These are phyloP conservation scores for Fragum whitleyi DNA, from an alignment of 2,888 invertebrate genomes.

Conservation along the genomic window DNA sequence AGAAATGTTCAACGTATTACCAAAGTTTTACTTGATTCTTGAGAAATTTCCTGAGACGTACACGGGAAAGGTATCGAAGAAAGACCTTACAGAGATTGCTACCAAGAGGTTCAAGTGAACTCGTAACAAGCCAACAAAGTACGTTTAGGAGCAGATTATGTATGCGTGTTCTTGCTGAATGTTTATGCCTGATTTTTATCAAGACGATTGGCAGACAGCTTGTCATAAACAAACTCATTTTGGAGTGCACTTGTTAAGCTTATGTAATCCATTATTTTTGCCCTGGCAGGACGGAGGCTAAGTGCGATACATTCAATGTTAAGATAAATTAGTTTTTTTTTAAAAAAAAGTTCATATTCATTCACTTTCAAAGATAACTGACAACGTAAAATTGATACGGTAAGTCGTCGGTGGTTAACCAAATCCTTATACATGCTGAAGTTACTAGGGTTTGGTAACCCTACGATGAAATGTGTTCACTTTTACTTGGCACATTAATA, in stretches of 20 bases:
- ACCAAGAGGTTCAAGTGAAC: not conserved
- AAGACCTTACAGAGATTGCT: slow-evolving; percentile 26
- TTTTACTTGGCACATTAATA: no score
- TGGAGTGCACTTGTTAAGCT: not conserved
- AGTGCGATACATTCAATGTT: no score
- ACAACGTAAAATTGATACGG: no score
- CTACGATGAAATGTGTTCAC: no score
- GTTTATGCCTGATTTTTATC: not conserved
- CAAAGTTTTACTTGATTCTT: slow-evolving; percentile 31
- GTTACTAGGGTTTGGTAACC: no score
- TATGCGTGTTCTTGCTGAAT: not conserved
- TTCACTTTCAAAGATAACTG: no score
- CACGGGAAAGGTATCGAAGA: slow-evolving; percentile 37
- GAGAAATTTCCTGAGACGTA: slow-evolving; percentile 36
- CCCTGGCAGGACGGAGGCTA: no score
- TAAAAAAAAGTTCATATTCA: no score
- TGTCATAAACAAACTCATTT: not conserved
- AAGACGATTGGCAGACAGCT: not conserved
- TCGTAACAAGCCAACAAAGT: not conserved
- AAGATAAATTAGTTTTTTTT: no score
- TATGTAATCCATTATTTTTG: no score
- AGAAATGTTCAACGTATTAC: slow-evolving; percentile 27
- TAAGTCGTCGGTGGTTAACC: no score
- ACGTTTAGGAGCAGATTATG: not conserved
- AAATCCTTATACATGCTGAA: no score